These are phyloP conservation scores for Trichosurus vulpecula DNA, from an alignment of 2,797 vertebrate species.

Conservation along the genomic window DNA sequence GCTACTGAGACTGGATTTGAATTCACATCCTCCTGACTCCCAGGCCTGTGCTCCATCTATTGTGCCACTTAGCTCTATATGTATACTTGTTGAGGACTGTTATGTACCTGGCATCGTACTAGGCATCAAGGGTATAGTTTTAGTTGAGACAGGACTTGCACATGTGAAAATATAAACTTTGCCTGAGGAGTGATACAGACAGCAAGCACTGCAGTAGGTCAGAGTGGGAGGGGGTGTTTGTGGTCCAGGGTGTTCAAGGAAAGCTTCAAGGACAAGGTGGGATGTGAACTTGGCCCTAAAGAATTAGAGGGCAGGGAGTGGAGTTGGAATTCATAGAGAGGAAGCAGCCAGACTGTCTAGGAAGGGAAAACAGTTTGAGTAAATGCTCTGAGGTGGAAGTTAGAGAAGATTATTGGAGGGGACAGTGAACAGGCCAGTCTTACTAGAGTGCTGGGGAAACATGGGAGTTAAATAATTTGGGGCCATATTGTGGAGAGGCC, in stretches of 20 bases:
- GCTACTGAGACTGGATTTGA: background rate
- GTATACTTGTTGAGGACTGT: background rate
- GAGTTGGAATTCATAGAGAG: background rate
- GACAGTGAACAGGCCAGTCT: background rate
- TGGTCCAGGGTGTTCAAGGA: background rate
- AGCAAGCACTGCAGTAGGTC: background rate
- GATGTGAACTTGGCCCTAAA: background rate
- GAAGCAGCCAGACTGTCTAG: background rate
- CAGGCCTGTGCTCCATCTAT: background rate
- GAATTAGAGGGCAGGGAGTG: background rate
- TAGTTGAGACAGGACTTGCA: background rate
- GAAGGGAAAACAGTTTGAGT: background rate
- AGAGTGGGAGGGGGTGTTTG: background rate
- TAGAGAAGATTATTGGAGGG: background rate
- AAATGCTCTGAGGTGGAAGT: background rate
- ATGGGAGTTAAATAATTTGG: background rate
- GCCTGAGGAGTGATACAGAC: background rate
- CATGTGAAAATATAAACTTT: background rate
- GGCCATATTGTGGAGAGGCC: background rate
- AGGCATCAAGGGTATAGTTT: background rate
- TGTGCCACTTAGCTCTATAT: background rate
- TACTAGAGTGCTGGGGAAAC: background rate
- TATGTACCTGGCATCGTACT: background rate
- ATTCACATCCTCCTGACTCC: background rate
- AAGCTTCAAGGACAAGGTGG: background rate